A percentile compares a stretch with the other conserved stretches of the same genome.
Conservation (phyloP, 2,113 vertebrate genomes). For the Suncus etruscus region DNA sequence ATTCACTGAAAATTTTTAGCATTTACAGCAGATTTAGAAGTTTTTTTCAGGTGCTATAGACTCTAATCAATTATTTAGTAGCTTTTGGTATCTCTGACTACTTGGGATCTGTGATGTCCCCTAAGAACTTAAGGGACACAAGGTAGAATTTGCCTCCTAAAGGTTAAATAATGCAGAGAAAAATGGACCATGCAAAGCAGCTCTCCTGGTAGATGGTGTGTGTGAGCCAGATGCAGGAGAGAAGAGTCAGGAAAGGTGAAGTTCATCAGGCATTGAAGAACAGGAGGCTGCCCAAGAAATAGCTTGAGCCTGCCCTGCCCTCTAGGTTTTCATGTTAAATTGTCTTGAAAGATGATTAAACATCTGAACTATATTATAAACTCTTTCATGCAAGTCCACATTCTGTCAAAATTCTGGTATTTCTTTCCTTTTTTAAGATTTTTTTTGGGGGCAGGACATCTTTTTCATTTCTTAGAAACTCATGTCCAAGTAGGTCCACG, state of each 20-base stretch:
- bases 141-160: slow-evolving; percentile 35
- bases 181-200: not conserved
- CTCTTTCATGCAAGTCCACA: not conserved
- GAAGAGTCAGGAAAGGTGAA: not conserved
- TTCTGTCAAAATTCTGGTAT: not conserved
- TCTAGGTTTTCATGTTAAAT: not conserved
- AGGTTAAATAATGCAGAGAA: slow-evolving; percentile 28
- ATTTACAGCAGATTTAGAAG: slow-evolving; percentile 67
- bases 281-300: not conserved
- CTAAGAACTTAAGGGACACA: slow-evolving; percentile 44
- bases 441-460: not conserved
- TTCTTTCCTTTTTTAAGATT: not conserved
- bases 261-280: not conserved
- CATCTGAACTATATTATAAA: not conserved
- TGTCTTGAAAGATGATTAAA: not conserved
- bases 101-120: slow-evolving; percentile 42
- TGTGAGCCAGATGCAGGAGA: not conserved
- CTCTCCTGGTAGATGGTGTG: not conserved
- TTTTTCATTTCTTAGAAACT: slow-evolving; percentile 33
- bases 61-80: slow-evolving; percentile 72
- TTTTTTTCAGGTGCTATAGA: slow-evolving; percentile 60
- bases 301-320: not conserved
- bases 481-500: not conserved
- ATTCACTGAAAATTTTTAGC: slow-evolving; percentile 56
- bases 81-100: slow-evolving; percentile 51